Evolutionary conservation across 2,888 invertebrate genomes (phyloP).

Genomic region (Agonopterix heracliana): DNA sequence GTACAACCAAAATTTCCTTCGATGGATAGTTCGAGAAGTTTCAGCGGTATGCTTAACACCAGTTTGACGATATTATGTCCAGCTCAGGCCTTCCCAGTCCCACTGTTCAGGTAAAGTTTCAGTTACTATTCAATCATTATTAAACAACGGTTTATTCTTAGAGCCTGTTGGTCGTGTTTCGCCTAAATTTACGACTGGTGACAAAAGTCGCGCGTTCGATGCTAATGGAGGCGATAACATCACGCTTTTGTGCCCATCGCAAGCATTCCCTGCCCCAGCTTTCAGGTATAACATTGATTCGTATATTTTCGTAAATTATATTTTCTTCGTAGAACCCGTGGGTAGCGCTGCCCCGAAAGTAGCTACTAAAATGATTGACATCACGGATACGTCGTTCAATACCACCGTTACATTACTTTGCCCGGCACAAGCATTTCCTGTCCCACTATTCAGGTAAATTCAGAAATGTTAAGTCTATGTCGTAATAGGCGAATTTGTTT

Average conservation of each 20-base stretch:
- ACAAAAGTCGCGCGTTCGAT: conserved; percentile 80
- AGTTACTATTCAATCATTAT: conserved; percentile 1
- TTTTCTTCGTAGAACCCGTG: conserved; percentile 77
- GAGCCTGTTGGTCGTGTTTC: conserved; percentile 82
- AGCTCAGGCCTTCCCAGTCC: conserved; percentile 85
- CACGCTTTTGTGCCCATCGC: conserved; percentile 79
- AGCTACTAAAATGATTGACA: conserved; percentile 72
- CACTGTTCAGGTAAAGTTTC: conserved; percentile 79
- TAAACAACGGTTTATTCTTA: conserved; percentile 38
- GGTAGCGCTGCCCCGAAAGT: conserved; percentile 83
- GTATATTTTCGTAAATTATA: conserved; percentile 8
- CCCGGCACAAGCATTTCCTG: conserved; percentile 80
- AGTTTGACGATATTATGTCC: conserved; percentile 82
- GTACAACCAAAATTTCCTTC: conserved; percentile 78
- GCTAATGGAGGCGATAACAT: conserved; percentile 61
- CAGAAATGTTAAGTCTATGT: conserved; percentile 6
- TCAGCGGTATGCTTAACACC: conserved; percentile 65
- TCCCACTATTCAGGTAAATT: conserved; percentile 80
- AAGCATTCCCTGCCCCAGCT: conserved; percentile 80
- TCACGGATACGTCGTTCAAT: conserved; percentile 49
- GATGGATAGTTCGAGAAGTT: conserved; percentile 79
- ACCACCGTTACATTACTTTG: conserved; percentile 72
- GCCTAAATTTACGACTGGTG: conserved; percentile 79
- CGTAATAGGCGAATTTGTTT: conserved; percentile 19
- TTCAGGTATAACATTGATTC: conserved; percentile 79